Conservation (phyloP, 2,797 vertebrate genomes). For the Mormyrus proboscirostris region DNA sequence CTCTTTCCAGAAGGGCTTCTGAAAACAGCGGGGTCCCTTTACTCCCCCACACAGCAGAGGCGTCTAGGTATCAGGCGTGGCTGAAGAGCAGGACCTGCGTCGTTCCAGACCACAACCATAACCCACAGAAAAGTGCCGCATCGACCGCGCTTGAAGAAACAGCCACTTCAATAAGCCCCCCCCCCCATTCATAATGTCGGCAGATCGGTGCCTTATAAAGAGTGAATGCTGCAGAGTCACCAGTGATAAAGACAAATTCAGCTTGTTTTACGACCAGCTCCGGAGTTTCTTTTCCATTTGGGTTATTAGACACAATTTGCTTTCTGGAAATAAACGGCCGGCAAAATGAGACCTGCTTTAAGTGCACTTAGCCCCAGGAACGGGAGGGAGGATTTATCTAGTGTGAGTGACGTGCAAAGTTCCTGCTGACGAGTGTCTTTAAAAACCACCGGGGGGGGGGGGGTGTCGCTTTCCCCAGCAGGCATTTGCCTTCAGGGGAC, state of each 20-base stretch:
- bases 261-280: conserved; percentile 11
- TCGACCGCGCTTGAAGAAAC: neutral
- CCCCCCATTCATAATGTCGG: conserved; percentile 7
- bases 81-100: neutral
- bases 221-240: neutral
- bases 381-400: neutral
- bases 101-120: neutral
- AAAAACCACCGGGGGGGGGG: neutral
- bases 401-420: neutral
- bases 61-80: neutral
- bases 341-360: conserved; percentile 17
- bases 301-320: conserved; percentile 18
- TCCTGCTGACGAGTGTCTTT: neutral
- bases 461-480: no score
- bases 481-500: neutral
- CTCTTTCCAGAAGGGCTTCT: neutral
- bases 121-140: neutral
- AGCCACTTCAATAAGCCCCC: neutral
- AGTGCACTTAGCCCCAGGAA: conserved; percentile 16
- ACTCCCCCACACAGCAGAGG: neutral
- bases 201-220: conserved; percentile 10
- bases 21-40: neutral
- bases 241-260: conserved; percentile 24
- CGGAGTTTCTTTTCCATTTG: conserved; percentile 21
- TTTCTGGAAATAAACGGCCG: conserved; percentile 9